A percentile compares a stretch with the other conserved stretches of the same genome.
Conservation (phyloP, 2,797 vertebrate genomes). For the Eidolon dupreanum region DNA sequence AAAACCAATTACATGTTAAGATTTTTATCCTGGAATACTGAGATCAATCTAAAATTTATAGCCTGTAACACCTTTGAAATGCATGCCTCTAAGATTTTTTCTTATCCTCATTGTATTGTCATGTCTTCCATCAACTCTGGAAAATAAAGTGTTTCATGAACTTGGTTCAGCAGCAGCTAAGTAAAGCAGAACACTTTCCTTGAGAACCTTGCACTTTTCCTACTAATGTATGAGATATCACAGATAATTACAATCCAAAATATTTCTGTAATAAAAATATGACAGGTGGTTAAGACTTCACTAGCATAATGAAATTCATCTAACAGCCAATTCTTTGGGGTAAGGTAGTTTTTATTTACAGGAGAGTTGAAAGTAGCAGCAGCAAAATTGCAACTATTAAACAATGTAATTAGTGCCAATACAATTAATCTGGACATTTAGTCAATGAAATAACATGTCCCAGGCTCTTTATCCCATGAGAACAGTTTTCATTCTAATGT, state of each 20-base stretch:
- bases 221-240: slow-evolving; percentile 37
- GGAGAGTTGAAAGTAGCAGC: background rate
- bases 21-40: background rate
- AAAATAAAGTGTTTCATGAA: slow-evolving; percentile 47
- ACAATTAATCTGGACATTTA: slow-evolving; percentile 55
- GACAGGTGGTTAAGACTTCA: slow-evolving; percentile 60
- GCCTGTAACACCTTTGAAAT: background rate
- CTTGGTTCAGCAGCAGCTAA: slow-evolving; percentile 39
- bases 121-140: background rate
- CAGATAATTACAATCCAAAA: slow-evolving; percentile 74
- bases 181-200: slow-evolving; percentile 62
- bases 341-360: slow-evolving; percentile 67
- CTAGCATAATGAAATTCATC: slow-evolving; percentile 50
- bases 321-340: slow-evolving; percentile 50
- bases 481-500: background rate
- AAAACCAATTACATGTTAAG: background rate
- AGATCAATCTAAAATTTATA: slow-evolving; percentile 13
- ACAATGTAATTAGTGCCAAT: slow-evolving; percentile 63
- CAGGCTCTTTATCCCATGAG: background rate
- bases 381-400: slow-evolving; percentile 45
- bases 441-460: slow-evolving; percentile 48
- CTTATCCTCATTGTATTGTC: background rate
- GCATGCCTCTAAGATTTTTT: slow-evolving; percentile 4
- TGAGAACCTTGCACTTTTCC: slow-evolving; percentile 52
- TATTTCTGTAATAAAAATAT: slow-evolving; percentile 66